These are phyloP conservation scores for Eclectus roratus DNA, from an alignment of 2,113 vertebrate genomes.

Conservation along the genomic window DNA sequence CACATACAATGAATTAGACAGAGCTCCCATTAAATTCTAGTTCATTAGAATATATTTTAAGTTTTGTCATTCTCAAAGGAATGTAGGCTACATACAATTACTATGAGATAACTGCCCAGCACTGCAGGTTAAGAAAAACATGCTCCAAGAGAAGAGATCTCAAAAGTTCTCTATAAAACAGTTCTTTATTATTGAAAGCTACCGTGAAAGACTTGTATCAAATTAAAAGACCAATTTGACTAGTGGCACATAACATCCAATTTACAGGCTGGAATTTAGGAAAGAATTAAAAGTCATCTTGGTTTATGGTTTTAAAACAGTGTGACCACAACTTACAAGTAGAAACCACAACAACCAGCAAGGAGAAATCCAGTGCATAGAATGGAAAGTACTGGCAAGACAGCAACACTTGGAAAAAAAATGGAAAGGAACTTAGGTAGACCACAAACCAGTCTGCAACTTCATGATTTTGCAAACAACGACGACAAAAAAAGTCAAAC, in stretches of 20 bases:
- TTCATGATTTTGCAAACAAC: neutral
- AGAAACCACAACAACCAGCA: neutral
- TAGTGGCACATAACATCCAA: neutral
- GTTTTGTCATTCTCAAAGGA: neutral
- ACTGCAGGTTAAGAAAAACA: neutral
- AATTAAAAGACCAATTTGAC: neutral
- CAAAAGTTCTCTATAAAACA: neutral
- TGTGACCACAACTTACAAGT: neutral
- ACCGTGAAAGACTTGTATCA: neutral
- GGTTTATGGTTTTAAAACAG: neutral
- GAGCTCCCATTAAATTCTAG: neutral
- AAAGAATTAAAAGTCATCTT: neutral
- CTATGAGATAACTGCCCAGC: neutral
- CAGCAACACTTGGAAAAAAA: neutral
- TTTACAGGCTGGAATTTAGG: neutral
- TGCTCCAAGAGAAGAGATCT: neutral
- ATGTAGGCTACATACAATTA: neutral
- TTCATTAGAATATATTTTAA: neutral
- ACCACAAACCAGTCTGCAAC: neutral
- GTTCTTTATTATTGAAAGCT: neutral
- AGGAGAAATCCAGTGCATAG: neutral
- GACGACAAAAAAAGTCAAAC: neutral
- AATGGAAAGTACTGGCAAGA: neutral
- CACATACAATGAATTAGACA: neutral
- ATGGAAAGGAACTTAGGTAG: neutral